Base-by-base conservation (phyloP, 1,140 invertebrate genomes). In the Caenorhabditis briggsae region DNA sequence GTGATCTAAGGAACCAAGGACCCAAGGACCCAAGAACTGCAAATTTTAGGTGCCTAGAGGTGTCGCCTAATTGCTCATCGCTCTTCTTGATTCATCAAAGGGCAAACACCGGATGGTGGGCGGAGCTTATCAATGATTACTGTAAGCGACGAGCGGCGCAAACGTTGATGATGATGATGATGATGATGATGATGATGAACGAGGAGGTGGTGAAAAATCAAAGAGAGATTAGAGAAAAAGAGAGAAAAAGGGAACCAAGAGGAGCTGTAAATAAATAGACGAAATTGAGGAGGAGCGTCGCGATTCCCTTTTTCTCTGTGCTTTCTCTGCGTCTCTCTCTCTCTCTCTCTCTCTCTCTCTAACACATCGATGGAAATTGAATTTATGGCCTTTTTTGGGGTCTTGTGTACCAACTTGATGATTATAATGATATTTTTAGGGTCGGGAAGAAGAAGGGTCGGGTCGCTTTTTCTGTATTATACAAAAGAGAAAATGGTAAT, bases 381-480 rank as follows among this genome's bases (percentile, higher is more conserved):
- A 70, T 70, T 70, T 70, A 70, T 70, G 65, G 65, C 65, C 46
- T 70, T 70, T 70, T 70, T 70, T 14, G 65, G 20, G 61, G 33
- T 33, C 33, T 16, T 53, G 50, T 53, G 50, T 53, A 16, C 33
- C 33, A 70, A 70, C 65, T 70, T 70, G 65, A 70, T 70, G 65
- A 70, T 70, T 70, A 46, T 46, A 41, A 70, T 65, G 25, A 65
- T 65, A 2, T 33, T 33, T 33, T 33, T 53, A 9, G 9, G 50
- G 50, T 53, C 12, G 33, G 33, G 5, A 53, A 53, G 50, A 11
- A 11, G 11, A 53, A 9, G 9, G 16, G 16, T 11, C 50, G 16
- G 5, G 16, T 11, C 2, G 9, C 12, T 53, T 53, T 53, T 8
- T 16, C 50, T 53, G 16, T 53, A 11, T 33, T 33, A 33, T 33